Base-by-base conservation (phyloP, 2,797 vertebrate species). In the Crocodylus rhombifer region DNA sequence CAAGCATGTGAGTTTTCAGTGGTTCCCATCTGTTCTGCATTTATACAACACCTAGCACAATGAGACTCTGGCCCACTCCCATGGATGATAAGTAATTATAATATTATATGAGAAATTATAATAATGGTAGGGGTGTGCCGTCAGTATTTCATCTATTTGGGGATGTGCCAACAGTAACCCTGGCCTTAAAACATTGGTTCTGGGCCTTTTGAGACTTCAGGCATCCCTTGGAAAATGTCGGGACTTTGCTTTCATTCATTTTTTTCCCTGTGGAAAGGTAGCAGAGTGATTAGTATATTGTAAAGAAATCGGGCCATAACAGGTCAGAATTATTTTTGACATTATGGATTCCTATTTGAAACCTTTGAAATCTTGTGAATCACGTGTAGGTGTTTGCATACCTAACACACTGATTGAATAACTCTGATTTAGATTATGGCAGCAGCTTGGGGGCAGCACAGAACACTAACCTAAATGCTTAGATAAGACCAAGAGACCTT, bases 1-100 rank as follows among this genome's bases (percentile, higher is more conserved):
- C 64, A 82, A 95, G 91, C 58, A 80, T 61, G n/a, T 77, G 77
- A 93, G 26, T 82, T 95, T 77, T 61, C 90, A 5, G 58, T 76
- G 80, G 20, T 26, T 90, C 82, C 85, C 86, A 88, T 20, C 14
- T 64, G 18, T 90, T 86, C 64, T 80, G 58, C 1, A 1, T 62
- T 77, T 93, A 69, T 9, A 89, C 62, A 78, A 91, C 92, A 30
- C 14, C 74, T 87, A 4, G 1, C 82, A 62, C 65, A 20, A 11
- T 21, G n/a, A 60, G 25, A 25, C 26, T 4, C 51, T 85, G 57
- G 65, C 15, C 78, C 0, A 0, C 17, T 17, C 74, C 56, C 15
- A 26, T 30, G 56, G 28, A 88, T 86, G 75, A 23, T 10, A 23
- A 6, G 20, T 33, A 23, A 18, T 6, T 42, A 42, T 42, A 42